A percentile compares a stretch with the other conserved stretches of the same genome.
These are phyloP conservation scores for Crax fasciolata DNA, from an alignment of 2,797 vertebrate genomes.

Conservation along the genomic window DNA sequence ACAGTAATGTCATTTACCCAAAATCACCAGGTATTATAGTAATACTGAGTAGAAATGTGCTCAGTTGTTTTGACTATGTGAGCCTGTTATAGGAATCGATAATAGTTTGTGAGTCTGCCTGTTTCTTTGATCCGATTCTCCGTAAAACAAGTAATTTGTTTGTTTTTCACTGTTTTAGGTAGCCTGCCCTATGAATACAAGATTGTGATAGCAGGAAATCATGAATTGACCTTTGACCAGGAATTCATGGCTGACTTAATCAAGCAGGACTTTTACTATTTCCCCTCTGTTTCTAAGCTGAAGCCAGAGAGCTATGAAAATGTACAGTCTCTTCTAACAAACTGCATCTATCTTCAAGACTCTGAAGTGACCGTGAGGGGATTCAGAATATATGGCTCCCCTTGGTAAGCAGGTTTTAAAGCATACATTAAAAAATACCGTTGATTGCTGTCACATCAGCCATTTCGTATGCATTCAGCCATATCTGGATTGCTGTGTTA, in stretches of 20 bases:
- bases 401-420: conserved; percentile 90
- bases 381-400: conserved; percentile 95
- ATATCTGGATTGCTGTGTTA: background rate
- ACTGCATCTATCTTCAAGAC: conserved; percentile 98
- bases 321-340: conserved; percentile 95
- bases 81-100: background rate
- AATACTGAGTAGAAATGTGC: background rate
- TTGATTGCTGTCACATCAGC: conserved; percentile 46
- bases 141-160: conserved; percentile 52
- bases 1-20: conserved; percentile 22
- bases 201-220: conserved; percentile 96
- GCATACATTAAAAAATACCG: conserved; percentile 9
- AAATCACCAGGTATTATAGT: background rate
- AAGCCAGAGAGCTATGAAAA: conserved; percentile 97
- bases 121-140: background rate
- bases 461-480: conserved; percentile 22
- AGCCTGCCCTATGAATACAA: conserved; percentile 97
- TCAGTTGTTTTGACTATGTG: background rate
- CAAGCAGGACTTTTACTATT: conserved; percentile 99
- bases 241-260: conserved; percentile 99
- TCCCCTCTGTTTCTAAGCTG: conserved; percentile 95
- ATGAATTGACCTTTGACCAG: conserved; percentile 97
- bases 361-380: conserved; percentile 94
- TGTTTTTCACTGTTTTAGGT: conserved; percentile 84
- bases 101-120: conserved; percentile 19